Evolutionary conservation across 2,888 invertebrate species (phyloP).

Genomic region (Plagodis pulveraria): DNA sequence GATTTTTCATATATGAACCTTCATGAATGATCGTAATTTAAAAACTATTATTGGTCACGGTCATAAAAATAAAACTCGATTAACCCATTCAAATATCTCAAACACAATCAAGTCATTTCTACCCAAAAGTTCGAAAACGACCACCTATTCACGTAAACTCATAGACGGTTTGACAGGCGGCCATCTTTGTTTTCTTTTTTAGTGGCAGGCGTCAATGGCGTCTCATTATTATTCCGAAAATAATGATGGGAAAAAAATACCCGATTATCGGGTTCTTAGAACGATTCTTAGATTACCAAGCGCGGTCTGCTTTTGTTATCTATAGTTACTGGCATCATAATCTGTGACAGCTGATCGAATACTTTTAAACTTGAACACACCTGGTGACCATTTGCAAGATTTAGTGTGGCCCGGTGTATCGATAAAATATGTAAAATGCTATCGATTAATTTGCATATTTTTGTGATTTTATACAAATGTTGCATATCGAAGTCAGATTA

Average conservation of each 20-base stretch:
- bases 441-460: constrained; percentile 40
- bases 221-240: constrained; percentile 74
- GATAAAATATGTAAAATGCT: constrained; percentile 40
- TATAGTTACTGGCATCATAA: neutral
- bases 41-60: too few species aligned
- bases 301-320: constrained; percentile 46
- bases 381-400: constrained; percentile 56
- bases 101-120: constrained; percentile 47
- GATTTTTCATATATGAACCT: too few species aligned
- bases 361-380: constrained; percentile 65
- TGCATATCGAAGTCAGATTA: constrained; percentile 31
- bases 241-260: constrained; percentile 57
- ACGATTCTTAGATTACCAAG: constrained; percentile 62
- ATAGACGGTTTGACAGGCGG: constrained; percentile 49
- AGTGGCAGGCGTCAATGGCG: constrained; percentile 60
- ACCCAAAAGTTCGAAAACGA: constrained; percentile 42
- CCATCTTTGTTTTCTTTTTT: constrained; percentile 46
- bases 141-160: constrained; percentile 38
- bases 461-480: constrained; percentile 34
- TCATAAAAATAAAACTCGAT: constrained; percentile 38
- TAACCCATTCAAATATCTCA: constrained; percentile 47
- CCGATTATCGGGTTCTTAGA: constrained; percentile 70
- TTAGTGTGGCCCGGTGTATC: constrained; percentile 40
- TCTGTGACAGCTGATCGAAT: constrained; percentile 28
- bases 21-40: too few species aligned